phyloP scores from a whole-genome alignment of 2,113 vertebrate species.

The Calypte anna region DNA sequence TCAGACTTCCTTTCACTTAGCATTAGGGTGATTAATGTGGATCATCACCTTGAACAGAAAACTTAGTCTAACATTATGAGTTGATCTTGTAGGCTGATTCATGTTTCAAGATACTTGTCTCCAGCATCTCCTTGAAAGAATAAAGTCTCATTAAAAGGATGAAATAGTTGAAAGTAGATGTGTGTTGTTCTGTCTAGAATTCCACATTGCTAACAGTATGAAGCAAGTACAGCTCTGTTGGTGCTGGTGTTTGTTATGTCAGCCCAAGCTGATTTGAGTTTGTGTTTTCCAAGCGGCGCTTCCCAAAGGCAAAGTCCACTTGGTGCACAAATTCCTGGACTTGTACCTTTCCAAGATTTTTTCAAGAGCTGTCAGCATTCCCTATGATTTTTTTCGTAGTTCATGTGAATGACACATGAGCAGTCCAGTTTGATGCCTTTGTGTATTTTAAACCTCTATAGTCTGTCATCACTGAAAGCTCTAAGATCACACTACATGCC shows the following conservation, averaged over 20 bases:
- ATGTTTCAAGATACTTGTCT: background rate
- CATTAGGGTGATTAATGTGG: fast-evolving
- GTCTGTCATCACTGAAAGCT: background rate
- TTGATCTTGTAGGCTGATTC: background rate
- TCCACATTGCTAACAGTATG: background rate
- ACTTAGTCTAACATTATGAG: background rate
- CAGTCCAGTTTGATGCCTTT: background rate
- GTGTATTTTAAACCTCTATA: background rate
- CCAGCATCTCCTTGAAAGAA: background rate
- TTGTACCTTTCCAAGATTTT: background rate
- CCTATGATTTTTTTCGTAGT: background rate
- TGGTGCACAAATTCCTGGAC: background rate
- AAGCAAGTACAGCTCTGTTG: background rate
- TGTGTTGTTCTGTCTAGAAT: background rate
- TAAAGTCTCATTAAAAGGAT: background rate
- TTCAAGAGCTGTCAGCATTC: background rate
- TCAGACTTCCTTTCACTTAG: background rate
- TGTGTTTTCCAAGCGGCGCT: background rate
- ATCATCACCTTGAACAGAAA: background rate
- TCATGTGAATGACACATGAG: background rate
- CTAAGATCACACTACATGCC: background rate
- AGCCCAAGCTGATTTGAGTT: background rate
- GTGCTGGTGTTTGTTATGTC: background rate
- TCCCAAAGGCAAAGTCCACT: background rate
- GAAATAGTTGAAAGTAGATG: background rate